Conservation (phyloP, 2,888 invertebrate genomes). For the Zele albiditarsus region DNA sequence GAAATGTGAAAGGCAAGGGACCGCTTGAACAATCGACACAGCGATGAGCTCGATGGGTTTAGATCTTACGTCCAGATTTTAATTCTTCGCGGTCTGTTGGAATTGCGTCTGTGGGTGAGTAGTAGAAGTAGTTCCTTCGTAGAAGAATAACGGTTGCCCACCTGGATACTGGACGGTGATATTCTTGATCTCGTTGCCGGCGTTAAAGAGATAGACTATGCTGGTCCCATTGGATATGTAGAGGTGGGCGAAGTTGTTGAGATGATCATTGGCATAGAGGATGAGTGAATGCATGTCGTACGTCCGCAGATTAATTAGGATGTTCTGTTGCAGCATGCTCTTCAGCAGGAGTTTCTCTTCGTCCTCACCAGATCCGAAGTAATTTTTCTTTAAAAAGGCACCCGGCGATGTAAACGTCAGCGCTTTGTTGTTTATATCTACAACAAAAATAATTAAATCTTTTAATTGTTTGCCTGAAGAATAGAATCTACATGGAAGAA, state of each 20-base stretch:
- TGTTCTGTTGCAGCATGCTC: constrained; percentile 85
- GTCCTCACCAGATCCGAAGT: constrained; percentile 78
- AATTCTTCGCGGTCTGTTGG: constrained; percentile 47
- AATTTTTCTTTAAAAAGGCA: constrained; percentile 87
- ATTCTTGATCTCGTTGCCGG: constrained; percentile 85
- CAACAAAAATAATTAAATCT: constrained; percentile 6
- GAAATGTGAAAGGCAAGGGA: constrained; percentile 43
- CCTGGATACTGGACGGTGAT: constrained; percentile 83
- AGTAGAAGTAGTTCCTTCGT: constrained; percentile 47
- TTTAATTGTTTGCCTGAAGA: constrained; percentile 1
- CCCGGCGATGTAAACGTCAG: constrained; percentile 89
- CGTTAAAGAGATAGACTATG: constrained; percentile 89
- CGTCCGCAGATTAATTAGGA: constrained; percentile 92
- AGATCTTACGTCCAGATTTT: constrained; percentile 47
- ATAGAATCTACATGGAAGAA: not conserved
- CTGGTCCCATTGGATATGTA: constrained; percentile 86
- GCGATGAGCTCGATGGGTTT: constrained; percentile 45
- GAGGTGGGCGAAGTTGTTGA: constrained; percentile 94
- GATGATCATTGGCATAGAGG: constrained; percentile 92
- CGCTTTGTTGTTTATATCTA: constrained; percentile 93
- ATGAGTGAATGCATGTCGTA: constrained; percentile 88
- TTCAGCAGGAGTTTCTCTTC: constrained; percentile 78
- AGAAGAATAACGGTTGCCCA: constrained; percentile 53
- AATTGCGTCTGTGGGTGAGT: constrained; percentile 41
- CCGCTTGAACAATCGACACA: constrained; percentile 40